Evolutionary conservation across 30 jellyfish, hydroid and myxozoan genomes (phyloP).

Genomic region (Aurelia aurita): DNA sequence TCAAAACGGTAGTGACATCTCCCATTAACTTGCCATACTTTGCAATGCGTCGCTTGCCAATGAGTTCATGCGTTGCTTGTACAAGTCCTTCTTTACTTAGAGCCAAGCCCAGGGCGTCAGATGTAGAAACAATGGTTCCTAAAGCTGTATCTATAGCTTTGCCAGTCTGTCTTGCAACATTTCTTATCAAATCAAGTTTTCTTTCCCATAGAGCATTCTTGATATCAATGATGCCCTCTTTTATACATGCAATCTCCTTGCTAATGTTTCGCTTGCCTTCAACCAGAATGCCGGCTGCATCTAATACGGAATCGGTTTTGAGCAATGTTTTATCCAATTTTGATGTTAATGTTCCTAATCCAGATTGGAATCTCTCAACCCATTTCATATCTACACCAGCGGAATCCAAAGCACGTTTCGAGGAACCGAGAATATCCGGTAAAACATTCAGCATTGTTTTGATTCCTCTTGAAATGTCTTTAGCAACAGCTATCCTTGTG

Average conservation of each 20-base stretch:
- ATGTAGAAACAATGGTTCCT: slow-evolving; percentile 31
- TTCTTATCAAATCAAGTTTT: slow-evolving; percentile 43
- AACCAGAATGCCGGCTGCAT: slow-evolving; percentile 70
- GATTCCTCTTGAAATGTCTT: slow-evolving; percentile 43
- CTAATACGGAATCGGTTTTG: slow-evolving; percentile 70
- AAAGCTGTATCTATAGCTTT: slow-evolving; percentile 66
- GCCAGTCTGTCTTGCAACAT: slow-evolving; percentile 43
- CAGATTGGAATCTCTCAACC: slow-evolving; percentile 61
- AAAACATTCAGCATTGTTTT: slow-evolving; percentile 64
- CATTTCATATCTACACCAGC: slow-evolving; percentile 88
- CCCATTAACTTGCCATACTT: slow-evolving; percentile 19
- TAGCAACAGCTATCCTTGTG: slow-evolving; percentile 75
- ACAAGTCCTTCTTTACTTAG: slow-evolving; percentile 73
- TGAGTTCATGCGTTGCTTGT: slow-evolving; percentile 33
- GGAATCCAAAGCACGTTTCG: slow-evolving; percentile 59
- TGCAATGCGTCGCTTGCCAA: slow-evolving; percentile 70
- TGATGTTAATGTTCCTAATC: slow-evolving; percentile 42
- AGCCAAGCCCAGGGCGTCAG: slow-evolving; percentile 61
- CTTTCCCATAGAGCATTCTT: slow-evolving; percentile 82
- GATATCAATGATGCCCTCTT: slow-evolving; percentile 32
- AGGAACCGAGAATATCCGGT: slow-evolving; percentile 64
- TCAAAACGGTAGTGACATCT: slow-evolving; percentile 23
- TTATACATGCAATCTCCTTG: slow-evolving; percentile 46
- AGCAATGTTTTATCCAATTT: slow-evolving; percentile 39
- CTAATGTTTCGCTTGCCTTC: slow-evolving; percentile 68